Percentiles rank a stretch among this genome's conserved stretches.
These are phyloP conservation scores for Calonectris borealis DNA, from an alignment of 2,113 vertebrate species.

Conservation along the genomic window DNA sequence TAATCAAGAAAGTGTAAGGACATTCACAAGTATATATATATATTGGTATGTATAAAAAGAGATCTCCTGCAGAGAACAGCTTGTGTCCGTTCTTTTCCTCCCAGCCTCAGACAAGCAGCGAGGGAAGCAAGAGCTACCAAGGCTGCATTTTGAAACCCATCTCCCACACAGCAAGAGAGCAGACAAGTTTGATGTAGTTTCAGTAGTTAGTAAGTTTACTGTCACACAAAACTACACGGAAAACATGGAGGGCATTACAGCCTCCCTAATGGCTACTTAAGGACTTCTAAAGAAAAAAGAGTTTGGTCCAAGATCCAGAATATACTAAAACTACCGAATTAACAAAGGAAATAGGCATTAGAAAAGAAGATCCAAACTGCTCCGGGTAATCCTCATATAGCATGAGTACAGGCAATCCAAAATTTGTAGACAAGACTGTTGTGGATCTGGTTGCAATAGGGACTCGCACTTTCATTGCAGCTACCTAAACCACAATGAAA, in stretches of 20 bases:
- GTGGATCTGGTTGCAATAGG: not conserved
- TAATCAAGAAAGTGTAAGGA: not conserved
- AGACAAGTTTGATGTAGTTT: not conserved
- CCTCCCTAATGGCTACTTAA: not conserved
- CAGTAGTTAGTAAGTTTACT: not conserved
- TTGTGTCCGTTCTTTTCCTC: not conserved
- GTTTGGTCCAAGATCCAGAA: not conserved
- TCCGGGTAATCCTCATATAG: not conserved
- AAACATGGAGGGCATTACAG: not conserved
- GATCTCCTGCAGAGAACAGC: not conserved
- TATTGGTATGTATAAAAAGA: not conserved
- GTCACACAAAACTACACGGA: not conserved
- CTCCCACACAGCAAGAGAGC: not conserved
- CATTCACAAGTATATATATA: not conserved
- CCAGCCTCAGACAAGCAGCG: not conserved
- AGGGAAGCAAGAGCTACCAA: not conserved
- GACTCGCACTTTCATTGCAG: not conserved
- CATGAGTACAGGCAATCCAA: not conserved
- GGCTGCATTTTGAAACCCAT: not conserved
- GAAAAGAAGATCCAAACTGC: not conserved
- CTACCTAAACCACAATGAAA: not conserved
- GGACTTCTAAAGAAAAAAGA: not conserved
- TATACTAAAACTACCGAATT: not conserved
- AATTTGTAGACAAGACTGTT: not conserved
- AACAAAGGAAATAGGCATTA: not conserved